A percentile compares a stretch with the other conserved stretches of the same genome.
Conservation (phyloP, 2,113 vertebrate species). For the Rhea americana region DNA sequence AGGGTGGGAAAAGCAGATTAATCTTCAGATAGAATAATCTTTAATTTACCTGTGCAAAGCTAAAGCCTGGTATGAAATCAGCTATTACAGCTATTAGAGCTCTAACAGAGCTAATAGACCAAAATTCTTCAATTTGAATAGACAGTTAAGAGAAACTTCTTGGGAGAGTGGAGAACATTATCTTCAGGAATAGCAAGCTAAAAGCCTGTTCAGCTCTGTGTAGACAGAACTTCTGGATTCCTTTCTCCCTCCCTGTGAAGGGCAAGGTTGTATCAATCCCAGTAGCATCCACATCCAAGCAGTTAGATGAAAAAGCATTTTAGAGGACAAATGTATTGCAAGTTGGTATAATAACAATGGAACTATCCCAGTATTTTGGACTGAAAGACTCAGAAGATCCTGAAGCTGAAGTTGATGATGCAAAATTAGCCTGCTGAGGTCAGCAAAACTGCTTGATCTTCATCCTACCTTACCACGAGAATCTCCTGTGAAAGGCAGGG, state of each 20-base stretch:
- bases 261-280: background rate
- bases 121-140: background rate
- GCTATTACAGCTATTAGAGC: background rate
- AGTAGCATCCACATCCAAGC: background rate
- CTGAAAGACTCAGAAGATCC: background rate
- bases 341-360: background rate
- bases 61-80: background rate
- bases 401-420: background rate
- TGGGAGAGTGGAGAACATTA: background rate
- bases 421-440: background rate
- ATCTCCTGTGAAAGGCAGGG: background rate
- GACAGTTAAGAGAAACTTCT: background rate
- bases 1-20: background rate
- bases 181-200: background rate
- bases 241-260: background rate
- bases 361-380: background rate
- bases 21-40: background rate
- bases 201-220: background rate
- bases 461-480: background rate
- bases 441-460: background rate
- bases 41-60: background rate
- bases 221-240: background rate
- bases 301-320: background rate
- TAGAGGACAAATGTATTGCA: background rate
- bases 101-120: background rate